Conservation (phyloP, 2,888 invertebrate genomes). For the Microchrysa polita region DNA sequence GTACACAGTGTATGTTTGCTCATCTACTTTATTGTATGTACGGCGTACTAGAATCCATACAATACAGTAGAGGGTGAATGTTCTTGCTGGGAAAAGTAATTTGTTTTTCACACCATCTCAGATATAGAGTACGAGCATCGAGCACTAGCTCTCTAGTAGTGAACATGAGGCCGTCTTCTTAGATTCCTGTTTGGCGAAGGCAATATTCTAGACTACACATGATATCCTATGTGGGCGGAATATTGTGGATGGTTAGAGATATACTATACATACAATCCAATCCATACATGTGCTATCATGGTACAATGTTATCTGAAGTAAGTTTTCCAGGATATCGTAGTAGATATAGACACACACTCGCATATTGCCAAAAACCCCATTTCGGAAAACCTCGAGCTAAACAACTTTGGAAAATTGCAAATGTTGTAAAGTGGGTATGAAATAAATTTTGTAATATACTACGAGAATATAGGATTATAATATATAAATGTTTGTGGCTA, state of each 20-base stretch:
- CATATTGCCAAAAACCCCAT: constrained; percentile 11
- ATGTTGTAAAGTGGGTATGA: constrained; percentile 38
- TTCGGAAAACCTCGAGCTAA: constrained; percentile 33
- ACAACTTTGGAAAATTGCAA: constrained; percentile 32
- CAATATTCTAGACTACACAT: background rate
- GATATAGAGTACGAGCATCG: background rate
- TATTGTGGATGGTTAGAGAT: no score
- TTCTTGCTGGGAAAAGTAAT: constrained; percentile 41
- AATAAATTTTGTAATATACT: constrained; percentile 26
- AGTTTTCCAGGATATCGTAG: constrained; percentile 15
- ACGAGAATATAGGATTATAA: background rate
- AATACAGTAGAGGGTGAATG: background rate
- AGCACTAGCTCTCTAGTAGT: constrained; percentile 12
- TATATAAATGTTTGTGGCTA: no score
- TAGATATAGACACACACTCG: no score
- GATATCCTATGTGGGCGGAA: no score
- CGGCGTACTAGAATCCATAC: no score
- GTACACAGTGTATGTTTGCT: background rate
- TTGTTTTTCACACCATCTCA: constrained; percentile 36
- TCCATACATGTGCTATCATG: background rate
- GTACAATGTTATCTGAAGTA: background rate
- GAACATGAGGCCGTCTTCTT: background rate
- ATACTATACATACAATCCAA: background rate
- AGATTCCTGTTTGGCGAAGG: constrained; percentile 8
- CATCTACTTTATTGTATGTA: no score